These are phyloP conservation scores for Semicossyphus pulcher DNA, from an alignment of 2,113 vertebrate species.

Conservation along the genomic window DNA sequence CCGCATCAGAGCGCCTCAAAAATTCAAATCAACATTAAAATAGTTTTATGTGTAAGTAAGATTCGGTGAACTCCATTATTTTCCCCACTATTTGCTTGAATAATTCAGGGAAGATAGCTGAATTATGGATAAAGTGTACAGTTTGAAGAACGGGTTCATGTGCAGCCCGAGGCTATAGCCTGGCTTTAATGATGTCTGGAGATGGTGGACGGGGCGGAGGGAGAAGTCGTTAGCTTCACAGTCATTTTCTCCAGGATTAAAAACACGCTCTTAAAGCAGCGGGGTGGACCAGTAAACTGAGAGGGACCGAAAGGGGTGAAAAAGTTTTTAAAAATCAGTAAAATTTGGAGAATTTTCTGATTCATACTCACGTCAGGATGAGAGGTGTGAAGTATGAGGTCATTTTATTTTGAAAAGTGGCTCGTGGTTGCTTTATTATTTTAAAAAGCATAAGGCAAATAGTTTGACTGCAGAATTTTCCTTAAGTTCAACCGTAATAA, in stretches of 20 bases:
- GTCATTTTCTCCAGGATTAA: slow-evolving; percentile 95
- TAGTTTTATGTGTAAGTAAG: slow-evolving; percentile 93
- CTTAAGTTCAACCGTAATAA: background rate
- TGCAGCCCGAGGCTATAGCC: slow-evolving; percentile 93
- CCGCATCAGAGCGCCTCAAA: slow-evolving; percentile 84
- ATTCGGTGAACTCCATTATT: slow-evolving; percentile 99
- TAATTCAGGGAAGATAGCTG: slow-evolving; percentile 97
- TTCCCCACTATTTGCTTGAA: slow-evolving; percentile 99
- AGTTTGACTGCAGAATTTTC: background rate
- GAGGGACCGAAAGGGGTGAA: background rate
- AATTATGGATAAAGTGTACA: slow-evolving; percentile 99
- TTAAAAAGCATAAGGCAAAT: background rate
- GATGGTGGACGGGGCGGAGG: slow-evolving; percentile 86
- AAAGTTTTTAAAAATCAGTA: slow-evolving; percentile 3
- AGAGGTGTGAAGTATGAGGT: background rate
- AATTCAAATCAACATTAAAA: slow-evolving; percentile 96
- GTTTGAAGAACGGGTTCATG: slow-evolving; percentile 99
- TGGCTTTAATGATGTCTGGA: slow-evolving; percentile 98
- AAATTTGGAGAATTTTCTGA: slow-evolving; percentile 30
- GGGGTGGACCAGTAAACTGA: slow-evolving; percentile 64
- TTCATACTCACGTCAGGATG: slow-evolving; percentile 3
- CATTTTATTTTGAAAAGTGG: background rate
- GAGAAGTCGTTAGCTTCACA: slow-evolving; percentile 96
- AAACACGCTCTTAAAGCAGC: slow-evolving; percentile 92
- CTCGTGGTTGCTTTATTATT: background rate